Evolutionary conservation across 2,797 vertebrate species (phyloP).

Genomic region (Apodemus agrarius): DNA sequence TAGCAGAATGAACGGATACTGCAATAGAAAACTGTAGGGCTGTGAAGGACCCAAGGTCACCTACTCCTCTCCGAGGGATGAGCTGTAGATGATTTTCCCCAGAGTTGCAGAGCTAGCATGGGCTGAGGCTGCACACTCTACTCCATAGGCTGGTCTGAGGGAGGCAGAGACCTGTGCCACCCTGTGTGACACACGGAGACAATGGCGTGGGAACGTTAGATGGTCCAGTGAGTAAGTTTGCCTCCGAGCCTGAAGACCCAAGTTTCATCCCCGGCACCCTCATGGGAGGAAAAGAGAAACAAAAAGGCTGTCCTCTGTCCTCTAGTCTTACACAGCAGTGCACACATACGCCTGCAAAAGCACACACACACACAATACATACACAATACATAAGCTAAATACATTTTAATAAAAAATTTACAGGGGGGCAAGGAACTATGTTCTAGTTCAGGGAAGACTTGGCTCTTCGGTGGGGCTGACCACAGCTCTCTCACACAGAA

Average conservation of each 20-base stretch:
- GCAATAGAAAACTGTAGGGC: neutral
- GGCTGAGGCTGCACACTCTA: too few relatives aligned
- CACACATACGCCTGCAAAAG: neutral
- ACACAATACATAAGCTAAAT: too few relatives aligned
- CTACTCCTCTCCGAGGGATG: rapidly evolving
- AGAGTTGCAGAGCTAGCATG: neutral
- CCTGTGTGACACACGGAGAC: neutral
- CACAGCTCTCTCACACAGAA: neutral
- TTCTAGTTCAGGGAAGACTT: neutral
- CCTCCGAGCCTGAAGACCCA: neutral
- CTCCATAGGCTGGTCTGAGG: neutral
- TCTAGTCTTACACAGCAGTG: neutral
- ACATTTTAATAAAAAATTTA: neutral
- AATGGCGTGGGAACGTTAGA: neutral
- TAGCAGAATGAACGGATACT: neutral
- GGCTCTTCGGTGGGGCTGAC: neutral
- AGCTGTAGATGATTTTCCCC: neutral
- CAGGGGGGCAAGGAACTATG: neutral
- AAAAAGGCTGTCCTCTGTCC: neutral
- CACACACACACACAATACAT: neutral
- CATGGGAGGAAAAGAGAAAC: neutral
- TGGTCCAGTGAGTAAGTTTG: neutral
- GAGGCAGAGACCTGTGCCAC: neutral
- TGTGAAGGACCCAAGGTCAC: neutral
- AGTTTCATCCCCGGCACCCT: neutral